phyloP scores from a whole-genome alignment of 2,888 invertebrate species.

The Carpatolechia fugitivella region DNA sequence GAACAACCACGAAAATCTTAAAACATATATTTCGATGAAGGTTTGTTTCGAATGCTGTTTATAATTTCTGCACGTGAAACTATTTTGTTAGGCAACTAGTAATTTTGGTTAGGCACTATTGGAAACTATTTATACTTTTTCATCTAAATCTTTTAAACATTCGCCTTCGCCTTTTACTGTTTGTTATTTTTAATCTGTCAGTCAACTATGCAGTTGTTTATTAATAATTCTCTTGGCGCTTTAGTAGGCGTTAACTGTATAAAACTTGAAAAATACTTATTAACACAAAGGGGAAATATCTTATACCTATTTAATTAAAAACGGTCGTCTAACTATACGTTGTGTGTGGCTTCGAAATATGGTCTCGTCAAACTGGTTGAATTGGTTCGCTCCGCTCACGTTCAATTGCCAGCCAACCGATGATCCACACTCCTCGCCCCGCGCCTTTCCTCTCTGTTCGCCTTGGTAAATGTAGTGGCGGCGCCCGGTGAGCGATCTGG shows the following conservation, averaged over 20 bases:
- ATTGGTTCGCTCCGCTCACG: slow-evolving; percentile 25
- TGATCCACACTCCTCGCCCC: slow-evolving; percentile 27
- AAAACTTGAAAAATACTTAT: no score
- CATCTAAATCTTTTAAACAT: no score
- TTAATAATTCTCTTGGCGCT: no score
- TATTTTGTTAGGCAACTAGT: no score
- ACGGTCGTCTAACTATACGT: neutral
- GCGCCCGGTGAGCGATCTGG: slow-evolving; percentile 49
- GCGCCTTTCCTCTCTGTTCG: slow-evolving; percentile 44
- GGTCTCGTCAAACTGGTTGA: slow-evolving; percentile 25
- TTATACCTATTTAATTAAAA: neutral
- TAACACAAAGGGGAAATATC: neutral
- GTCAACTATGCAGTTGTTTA: no score
- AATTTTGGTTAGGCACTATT: no score
- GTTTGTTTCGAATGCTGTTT: neutral
- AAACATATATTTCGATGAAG: neutral
- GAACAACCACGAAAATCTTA: no score
- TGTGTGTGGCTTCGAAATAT: slow-evolving; percentile 15
- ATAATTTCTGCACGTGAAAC: neutral
- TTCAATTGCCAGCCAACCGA: slow-evolving; percentile 34
- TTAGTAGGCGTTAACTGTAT: no score
- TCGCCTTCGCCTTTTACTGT: no score
- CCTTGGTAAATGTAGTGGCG: slow-evolving; percentile 54
- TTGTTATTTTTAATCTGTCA: no score
- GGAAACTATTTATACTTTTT: no score